Conservation (phyloP, 2,113 vertebrate genomes). For the Megaleporinus macrocephalus region DNA sequence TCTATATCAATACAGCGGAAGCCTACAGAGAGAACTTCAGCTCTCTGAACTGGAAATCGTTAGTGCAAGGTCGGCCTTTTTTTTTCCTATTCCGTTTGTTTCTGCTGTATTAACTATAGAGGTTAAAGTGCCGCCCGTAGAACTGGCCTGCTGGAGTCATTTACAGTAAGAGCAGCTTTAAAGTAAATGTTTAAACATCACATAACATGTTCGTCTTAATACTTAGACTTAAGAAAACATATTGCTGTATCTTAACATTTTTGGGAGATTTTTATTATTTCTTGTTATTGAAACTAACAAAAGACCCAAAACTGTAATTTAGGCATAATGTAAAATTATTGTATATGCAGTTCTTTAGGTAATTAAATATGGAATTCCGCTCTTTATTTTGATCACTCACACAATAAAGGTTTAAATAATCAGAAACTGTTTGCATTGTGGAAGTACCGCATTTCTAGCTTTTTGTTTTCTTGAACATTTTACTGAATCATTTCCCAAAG, state of each 20-base stretch:
- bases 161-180: background rate
- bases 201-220: too few relatives aligned
- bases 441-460: too few relatives aligned
- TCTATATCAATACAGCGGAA: background rate
- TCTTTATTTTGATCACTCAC: too few relatives aligned
- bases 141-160: background rate
- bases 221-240: too few relatives aligned
- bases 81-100: slow-evolving; percentile 1
- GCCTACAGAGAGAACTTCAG: background rate
- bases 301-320: too few relatives aligned
- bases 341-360: too few relatives aligned
- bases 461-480: too few relatives aligned
- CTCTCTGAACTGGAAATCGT: slow-evolving; percentile 1
- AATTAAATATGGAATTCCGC: too few relatives aligned
- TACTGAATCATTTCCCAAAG: background rate
- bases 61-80: background rate
- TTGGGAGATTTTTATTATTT: background rate
- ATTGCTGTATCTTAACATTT: background rate
- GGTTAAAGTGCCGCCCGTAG: background rate
- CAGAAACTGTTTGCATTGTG: too few relatives aligned
- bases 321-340: too few relatives aligned
- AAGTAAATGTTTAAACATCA: background rate
- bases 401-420: too few relatives aligned
- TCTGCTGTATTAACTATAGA: background rate
- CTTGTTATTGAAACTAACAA: background rate